Percentiles rank a stretch among this genome's conserved stretches.
Conservation (phyloP, 1,140 invertebrate species). For the Mya arenaria region DNA sequence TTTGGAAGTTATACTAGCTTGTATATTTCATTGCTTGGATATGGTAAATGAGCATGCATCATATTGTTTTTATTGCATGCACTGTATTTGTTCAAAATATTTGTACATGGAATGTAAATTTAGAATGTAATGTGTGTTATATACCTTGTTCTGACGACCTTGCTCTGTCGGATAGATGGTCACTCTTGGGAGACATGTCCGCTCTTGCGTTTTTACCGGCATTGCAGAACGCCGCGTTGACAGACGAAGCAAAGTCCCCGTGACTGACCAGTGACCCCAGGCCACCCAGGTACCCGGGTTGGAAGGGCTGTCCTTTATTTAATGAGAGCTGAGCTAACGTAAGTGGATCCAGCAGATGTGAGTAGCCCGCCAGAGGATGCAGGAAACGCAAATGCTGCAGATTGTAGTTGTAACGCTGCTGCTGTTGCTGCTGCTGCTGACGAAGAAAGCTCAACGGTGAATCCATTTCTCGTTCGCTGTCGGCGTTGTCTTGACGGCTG, state of each 20-base stretch:
- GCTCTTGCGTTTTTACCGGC: not conserved
- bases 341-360: conserved; percentile 38
- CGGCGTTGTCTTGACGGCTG: not conserved
- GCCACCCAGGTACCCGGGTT: conserved; percentile 8
- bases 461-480: conserved; percentile 30
- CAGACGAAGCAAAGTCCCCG: not conserved
- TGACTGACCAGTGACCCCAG: not conserved
- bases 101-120: no score
- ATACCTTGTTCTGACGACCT: conserved; percentile 33
- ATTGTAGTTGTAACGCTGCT: conserved; percentile 19
- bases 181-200: conserved; percentile 30
- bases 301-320: conserved; percentile 29
- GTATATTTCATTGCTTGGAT: no score
- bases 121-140: no score
- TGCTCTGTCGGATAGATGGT: not conserved
- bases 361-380: conserved; percentile 46
- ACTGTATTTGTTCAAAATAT: no score
- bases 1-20: no score
- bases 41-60: no score
- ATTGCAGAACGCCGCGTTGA: not conserved
- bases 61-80: no score
- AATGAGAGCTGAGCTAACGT: conserved; percentile 39
- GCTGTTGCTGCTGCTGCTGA: conserved; percentile 41
- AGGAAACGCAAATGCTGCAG: conserved; percentile 45
- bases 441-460: conserved; percentile 29